A percentile compares a stretch with the other conserved stretches of the same genome.
Conservation (phyloP, 2,797 vertebrate species). For the Nannoperca obscura region DNA sequence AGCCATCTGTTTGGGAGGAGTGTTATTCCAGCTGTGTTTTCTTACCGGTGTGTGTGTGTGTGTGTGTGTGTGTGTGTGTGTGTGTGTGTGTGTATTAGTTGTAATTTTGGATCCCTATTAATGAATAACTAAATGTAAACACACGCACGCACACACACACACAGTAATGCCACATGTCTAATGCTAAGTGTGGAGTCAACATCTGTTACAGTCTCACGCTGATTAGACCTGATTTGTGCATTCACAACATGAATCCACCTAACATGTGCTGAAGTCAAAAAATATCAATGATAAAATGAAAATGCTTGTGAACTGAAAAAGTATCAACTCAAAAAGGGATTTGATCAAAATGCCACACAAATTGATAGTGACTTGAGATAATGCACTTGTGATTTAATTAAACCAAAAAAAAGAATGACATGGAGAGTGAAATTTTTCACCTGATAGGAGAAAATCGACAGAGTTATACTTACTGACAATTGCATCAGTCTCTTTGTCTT, state of each 20-base stretch:
- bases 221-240: not conserved
- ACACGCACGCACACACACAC: not conserved
- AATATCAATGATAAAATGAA: not conserved
- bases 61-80: not conserved
- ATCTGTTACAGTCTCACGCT: conserved; percentile 23
- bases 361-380: not conserved
- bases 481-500: not conserved
- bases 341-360: not conserved
- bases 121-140: conserved; percentile 16
- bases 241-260: not conserved
- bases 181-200: not conserved
- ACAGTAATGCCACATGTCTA: not conserved
- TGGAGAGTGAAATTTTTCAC: too few species aligned
- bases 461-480: too few species aligned
- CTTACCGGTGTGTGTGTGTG: not conserved
- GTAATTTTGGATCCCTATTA: conserved; percentile 14
- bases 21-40: conserved; percentile 34
- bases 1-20: not conserved
- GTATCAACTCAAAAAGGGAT: not conserved
- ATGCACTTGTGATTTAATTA: not conserved
- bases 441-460: too few species aligned
- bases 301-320: not conserved
- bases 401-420: not conserved
- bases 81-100: conserved; percentile 6
- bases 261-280: not conserved